Evolutionary conservation across 2,888 invertebrate species (phyloP).

Genomic region (Tinea trinotella): DNA sequence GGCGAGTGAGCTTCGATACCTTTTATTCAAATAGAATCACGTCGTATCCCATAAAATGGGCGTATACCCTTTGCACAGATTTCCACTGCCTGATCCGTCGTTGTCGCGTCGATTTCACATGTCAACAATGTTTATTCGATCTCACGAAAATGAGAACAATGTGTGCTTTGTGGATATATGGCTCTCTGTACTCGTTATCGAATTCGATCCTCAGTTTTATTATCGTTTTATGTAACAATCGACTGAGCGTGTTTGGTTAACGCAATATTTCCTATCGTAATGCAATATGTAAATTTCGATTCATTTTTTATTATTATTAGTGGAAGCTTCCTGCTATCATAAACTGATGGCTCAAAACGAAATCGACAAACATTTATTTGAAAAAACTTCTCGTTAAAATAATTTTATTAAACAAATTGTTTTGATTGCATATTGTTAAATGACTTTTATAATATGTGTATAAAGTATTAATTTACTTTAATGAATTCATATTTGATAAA

Average conservation of each 20-base stretch:
- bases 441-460: no score
- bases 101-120: slow-evolving; percentile 29
- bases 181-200: slow-evolving; percentile 36
- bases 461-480: no score
- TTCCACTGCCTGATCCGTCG: slow-evolving; percentile 25
- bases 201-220: slow-evolving; percentile 32
- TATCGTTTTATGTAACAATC: slow-evolving; percentile 18
- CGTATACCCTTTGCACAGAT: slow-evolving; percentile 26
- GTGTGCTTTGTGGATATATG: slow-evolving; percentile 32
- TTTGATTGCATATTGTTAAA: no score
- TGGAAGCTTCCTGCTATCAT: not conserved
- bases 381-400: no score
- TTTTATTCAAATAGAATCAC: slow-evolving; percentile 34
- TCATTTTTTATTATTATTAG: not conserved
- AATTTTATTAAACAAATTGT: no score
- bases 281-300: slow-evolving; percentile 10
- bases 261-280: not conserved
- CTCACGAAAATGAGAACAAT: slow-evolving; percentile 29
- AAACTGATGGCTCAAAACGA: no score
- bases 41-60: slow-evolving; percentile 31
- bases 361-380: no score
- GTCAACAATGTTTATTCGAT: slow-evolving; percentile 34
- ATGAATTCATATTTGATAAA: no score
- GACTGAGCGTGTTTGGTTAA: not conserved
- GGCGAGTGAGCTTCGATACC: slow-evolving; percentile 26